Conservation (phyloP, 2,113 vertebrate species). For the Pituophis catenifer region DNA sequence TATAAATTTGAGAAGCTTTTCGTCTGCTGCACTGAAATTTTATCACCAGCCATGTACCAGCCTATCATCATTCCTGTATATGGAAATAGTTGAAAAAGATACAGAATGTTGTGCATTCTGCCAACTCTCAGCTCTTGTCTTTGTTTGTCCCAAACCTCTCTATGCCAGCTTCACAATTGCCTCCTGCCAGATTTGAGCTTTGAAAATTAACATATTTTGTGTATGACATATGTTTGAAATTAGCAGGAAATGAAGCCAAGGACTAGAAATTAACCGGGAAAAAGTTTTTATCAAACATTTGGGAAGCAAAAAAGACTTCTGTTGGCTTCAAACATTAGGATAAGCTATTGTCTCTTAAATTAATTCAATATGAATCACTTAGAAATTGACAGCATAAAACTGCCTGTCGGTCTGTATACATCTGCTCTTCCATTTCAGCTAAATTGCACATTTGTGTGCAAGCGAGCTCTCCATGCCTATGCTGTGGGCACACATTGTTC, state of each 20-base stretch:
- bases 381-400: constrained; percentile 47
- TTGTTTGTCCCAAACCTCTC: constrained; percentile 61
- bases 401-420: not conserved
- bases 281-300: constrained; percentile 71
- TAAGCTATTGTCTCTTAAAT: constrained; percentile 65
- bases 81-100: constrained; percentile 52
- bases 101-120: constrained; percentile 35
- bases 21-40: constrained; percentile 36
- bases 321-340: constrained; percentile 63
- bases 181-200: constrained; percentile 67
- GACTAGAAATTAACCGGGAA: constrained; percentile 66
- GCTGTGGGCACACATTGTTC: not conserved
- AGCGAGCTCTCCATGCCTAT: not conserved
- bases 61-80: constrained; percentile 34
- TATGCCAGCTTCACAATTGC: constrained; percentile 54
- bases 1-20: constrained; percentile 45
- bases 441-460: not conserved
- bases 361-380: constrained; percentile 49
- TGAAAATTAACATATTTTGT: constrained; percentile 71
- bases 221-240: constrained; percentile 73
- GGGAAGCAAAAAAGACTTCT: constrained; percentile 52
- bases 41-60: constrained; percentile 33
- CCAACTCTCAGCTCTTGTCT: constrained; percentile 58
- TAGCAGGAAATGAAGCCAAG: constrained; percentile 69
- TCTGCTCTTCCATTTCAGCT: constrained; percentile 20